phyloP scores from a whole-genome alignment of 2,113 vertebrate species.

The Marmota flaviventris region DNA sequence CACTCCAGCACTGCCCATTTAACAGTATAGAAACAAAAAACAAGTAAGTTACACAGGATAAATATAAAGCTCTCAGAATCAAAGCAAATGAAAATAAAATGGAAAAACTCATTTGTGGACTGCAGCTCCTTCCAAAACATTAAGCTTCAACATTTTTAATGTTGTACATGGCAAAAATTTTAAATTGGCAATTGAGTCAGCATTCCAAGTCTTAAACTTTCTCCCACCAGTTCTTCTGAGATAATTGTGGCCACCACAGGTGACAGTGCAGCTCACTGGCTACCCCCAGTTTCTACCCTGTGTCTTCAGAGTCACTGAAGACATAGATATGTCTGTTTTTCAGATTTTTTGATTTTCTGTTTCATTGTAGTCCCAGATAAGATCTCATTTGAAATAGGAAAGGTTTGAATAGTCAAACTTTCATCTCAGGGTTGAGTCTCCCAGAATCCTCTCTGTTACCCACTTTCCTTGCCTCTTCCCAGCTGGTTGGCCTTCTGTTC shows the following conservation, averaged over 20 bases:
- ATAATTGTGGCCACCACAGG: neutral
- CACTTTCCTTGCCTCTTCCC: neutral
- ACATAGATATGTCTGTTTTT: neutral
- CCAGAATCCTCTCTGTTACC: neutral
- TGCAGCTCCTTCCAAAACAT: neutral
- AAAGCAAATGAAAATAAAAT: conserved; percentile 5
- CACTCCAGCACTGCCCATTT: neutral
- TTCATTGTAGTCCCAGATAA: neutral
- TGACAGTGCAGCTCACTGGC: neutral
- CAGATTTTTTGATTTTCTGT: neutral
- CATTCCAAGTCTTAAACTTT: neutral
- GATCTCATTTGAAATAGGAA: neutral
- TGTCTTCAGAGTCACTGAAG: neutral
- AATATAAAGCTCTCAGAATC: neutral
- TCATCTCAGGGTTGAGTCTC: neutral
- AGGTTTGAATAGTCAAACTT: neutral
- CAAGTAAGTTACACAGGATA: neutral
- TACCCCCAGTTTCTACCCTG: accelerated
- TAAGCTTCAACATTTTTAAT: neutral
- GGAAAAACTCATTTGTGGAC: neutral
- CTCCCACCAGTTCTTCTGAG: neutral
- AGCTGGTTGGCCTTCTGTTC: neutral
- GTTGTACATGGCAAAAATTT: neutral
- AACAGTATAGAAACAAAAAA: neutral
- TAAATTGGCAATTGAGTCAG: neutral